Conservation (phyloP, 2,797 vertebrate genomes). For the Neoniphon sammara region DNA sequence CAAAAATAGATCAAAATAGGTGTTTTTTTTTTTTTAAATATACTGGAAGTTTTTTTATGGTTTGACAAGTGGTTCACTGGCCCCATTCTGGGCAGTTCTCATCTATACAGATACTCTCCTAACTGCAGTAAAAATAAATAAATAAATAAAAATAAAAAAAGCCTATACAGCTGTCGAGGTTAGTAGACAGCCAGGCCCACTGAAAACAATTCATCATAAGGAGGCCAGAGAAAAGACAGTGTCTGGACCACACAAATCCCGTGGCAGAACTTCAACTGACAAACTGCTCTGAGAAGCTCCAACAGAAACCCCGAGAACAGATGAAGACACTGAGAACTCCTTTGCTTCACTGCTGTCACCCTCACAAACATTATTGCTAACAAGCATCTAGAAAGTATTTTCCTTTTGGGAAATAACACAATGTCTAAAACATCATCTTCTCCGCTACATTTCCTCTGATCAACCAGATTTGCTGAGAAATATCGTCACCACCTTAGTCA, state of each 20-base stretch:
- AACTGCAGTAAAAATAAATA: background rate
- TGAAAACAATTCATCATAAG: slow-evolving; percentile 59
- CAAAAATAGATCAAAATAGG: background rate
- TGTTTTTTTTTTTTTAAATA: background rate
- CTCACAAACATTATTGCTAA: background rate
- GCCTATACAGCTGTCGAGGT: slow-evolving; percentile 1
- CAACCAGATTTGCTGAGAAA: slow-evolving; percentile 5
- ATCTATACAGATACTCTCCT: background rate
- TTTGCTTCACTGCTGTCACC: slow-evolving; percentile 13
- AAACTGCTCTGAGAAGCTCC: slow-evolving; percentile 46
- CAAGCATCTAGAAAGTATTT: background rate
- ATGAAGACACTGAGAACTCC: slow-evolving; percentile 14
- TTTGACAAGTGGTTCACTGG: background rate
- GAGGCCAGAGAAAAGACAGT: slow-evolving; percentile 44
- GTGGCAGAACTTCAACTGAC: slow-evolving; percentile 41
- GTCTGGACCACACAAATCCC: slow-evolving; percentile 28
- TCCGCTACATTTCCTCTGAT: background rate
- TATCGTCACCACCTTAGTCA: background rate
- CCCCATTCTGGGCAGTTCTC: background rate
- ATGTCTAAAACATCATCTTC: slow-evolving; percentile 12
- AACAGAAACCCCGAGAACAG: slow-evolving; percentile 30
- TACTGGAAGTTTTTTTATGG: background rate
- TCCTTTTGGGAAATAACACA: background rate
- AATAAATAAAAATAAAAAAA: too few relatives aligned
- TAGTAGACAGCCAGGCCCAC: slow-evolving; percentile 9